Evolutionary conservation across 2,888 invertebrate genomes (phyloP).

Genomic region (Amiota communis): DNA sequence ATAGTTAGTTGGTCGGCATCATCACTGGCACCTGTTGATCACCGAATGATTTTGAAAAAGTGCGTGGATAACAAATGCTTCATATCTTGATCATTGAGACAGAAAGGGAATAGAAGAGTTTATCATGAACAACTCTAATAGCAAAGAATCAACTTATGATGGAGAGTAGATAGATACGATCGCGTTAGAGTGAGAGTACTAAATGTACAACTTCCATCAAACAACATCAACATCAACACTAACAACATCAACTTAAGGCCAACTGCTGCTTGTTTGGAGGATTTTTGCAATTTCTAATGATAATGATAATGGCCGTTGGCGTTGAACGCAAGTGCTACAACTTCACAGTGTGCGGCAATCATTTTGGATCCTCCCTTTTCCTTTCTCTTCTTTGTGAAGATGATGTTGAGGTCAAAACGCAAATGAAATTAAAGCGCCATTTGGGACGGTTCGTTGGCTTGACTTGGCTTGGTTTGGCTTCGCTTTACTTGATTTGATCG

Average conservation of each 20-base stretch:
- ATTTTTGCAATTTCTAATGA: conserved; percentile 63
- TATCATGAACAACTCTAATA: conserved; percentile 6
- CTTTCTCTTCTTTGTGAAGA: background rate
- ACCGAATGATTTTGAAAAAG: conserved; percentile 56
- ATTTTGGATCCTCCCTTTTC: background rate
- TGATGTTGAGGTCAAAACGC: conserved; percentile 20
- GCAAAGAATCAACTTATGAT: conserved; percentile 7
- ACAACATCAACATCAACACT: conserved; percentile 58
- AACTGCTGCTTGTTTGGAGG: conserved; percentile 54
- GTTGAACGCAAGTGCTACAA: background rate
- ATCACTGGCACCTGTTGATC: conserved; percentile 55
- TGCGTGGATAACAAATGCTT: conserved; percentile 55
- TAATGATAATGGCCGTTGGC: conserved; percentile 50
- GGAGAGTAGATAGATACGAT: background rate
- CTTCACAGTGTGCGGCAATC: conserved; percentile 22
- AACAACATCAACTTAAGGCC: conserved; percentile 63
- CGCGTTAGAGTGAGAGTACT: conserved; percentile 12
- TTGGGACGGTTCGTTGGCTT: conserved; percentile 19
- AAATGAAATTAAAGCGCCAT: conserved; percentile 34
- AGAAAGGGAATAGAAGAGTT: conserved; percentile 16
- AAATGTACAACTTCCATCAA: conserved; percentile 15
- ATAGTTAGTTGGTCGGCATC: background rate
- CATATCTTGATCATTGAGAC: conserved; percentile 14
- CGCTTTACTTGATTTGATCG: conserved; percentile 5
- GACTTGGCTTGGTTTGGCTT: no score